phyloP scores from a whole-genome alignment of 2,113 vertebrate genomes.

The Phaethon lepturus region DNA sequence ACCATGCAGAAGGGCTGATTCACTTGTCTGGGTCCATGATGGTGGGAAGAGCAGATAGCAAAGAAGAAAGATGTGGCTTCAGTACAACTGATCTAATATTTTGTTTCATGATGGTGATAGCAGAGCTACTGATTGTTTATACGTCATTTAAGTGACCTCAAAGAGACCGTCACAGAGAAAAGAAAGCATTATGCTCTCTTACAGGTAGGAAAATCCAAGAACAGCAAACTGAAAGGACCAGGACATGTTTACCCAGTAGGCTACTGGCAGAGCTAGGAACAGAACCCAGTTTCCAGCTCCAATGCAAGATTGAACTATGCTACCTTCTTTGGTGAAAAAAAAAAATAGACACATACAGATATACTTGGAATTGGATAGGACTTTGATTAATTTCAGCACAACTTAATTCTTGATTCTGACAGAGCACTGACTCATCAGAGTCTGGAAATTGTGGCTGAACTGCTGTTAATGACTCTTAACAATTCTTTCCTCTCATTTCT shows the following conservation, averaged over 20 bases:
- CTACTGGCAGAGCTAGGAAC: not conserved
- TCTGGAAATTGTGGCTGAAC: not conserved
- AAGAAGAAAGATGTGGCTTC: not conserved
- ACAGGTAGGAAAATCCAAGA: not conserved
- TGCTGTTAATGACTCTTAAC: not conserved
- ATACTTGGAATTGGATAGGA: not conserved
- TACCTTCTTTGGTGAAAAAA: not conserved
- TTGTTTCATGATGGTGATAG: not conserved
- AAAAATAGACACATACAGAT: not conserved
- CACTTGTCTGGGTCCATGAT: not conserved
- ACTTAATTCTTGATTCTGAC: not conserved
- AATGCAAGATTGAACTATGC: not conserved
- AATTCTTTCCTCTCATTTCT: not conserved
- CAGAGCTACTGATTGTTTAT: not conserved
- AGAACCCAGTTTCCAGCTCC: not conserved
- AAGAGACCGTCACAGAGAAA: not conserved
- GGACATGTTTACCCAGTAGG: rapidly evolving
- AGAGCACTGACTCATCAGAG: not conserved
- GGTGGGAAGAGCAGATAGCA: not conserved
- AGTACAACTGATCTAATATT: not conserved
- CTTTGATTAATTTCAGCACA: not conserved
- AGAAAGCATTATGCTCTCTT: not conserved
- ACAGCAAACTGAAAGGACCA: not conserved
- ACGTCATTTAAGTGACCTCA: not conserved
- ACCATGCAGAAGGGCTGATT: not conserved